Percentiles rank a stretch among this genome's conserved stretches.
Conservation (phyloP, 2,888 invertebrate genomes). For the Tipula helvola region DNA sequence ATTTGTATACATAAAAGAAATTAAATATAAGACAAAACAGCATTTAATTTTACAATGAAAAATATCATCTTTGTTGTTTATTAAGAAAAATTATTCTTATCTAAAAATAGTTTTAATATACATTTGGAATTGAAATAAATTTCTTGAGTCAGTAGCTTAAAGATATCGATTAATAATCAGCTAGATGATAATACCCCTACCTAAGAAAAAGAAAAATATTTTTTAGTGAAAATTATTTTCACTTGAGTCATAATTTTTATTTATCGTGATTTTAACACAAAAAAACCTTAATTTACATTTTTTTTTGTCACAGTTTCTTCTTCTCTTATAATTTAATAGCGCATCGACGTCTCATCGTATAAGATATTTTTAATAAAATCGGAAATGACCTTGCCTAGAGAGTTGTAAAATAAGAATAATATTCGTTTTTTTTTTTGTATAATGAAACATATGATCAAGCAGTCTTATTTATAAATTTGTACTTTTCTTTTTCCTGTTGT, state of each 20-base stretch:
- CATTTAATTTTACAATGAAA: not conserved
- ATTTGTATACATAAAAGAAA: not conserved
- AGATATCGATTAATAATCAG: not conserved
- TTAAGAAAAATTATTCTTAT: not conserved
- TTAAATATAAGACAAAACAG: not conserved
- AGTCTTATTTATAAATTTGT: not conserved
- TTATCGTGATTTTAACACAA: not conserved
- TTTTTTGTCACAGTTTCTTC: not conserved
- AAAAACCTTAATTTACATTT: not conserved
- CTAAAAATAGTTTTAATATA: not conserved
- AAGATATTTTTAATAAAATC: not conserved
- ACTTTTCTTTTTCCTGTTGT: not conserved
- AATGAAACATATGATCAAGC: not conserved
- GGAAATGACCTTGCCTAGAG: not conserved
- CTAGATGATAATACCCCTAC: not conserved
- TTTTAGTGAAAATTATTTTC: not conserved
- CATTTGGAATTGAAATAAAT: not conserved
- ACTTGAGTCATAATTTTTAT: not conserved
- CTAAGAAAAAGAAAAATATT: not conserved
- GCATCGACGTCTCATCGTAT: not conserved
- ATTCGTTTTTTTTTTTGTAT: not conserved
- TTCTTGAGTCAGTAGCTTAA: not conserved
- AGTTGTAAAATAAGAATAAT: not conserved
- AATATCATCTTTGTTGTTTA: not conserved
- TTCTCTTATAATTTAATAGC: not conserved